These are phyloP conservation scores for Heptranchias perlo DNA, from an alignment of 2,113 vertebrate genomes.

Conservation along the genomic window DNA sequence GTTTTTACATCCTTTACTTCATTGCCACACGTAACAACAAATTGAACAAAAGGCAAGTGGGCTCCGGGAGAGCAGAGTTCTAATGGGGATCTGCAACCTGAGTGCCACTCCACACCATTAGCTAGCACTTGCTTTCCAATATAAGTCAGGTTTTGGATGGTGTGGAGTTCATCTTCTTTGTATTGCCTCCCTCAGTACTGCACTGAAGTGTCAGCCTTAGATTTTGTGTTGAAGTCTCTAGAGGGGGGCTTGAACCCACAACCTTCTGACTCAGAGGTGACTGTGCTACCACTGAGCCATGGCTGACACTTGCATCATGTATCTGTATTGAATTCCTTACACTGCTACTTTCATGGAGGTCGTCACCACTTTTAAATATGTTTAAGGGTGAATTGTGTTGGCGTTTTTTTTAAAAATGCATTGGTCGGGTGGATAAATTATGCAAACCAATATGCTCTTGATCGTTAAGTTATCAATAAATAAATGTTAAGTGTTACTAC, in stretches of 20 bases:
- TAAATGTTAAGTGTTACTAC: neutral
- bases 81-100: neutral
- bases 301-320: neutral
- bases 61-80: neutral
- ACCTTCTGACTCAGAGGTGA: neutral
- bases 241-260: neutral
- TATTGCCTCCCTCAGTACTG: neutral
- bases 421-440: neutral
- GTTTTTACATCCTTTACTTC: neutral
- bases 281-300: too few species aligned
- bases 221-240: too few species aligned
- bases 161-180: neutral
- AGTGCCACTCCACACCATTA: neutral
- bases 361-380: neutral
- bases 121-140: neutral
- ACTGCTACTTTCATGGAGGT: neutral
- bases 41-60: neutral
- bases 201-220: neutral
- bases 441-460: neutral
- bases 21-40: neutral
- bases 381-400: neutral
- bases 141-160: neutral
- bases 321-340: neutral
- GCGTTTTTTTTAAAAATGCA: neutral
- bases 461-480: neutral